Evolutionary conservation across 2,113 vertebrate genomes (phyloP), one percentile per base, ranked within the genome.

Genomic region (Eclectus roratus): DNA sequence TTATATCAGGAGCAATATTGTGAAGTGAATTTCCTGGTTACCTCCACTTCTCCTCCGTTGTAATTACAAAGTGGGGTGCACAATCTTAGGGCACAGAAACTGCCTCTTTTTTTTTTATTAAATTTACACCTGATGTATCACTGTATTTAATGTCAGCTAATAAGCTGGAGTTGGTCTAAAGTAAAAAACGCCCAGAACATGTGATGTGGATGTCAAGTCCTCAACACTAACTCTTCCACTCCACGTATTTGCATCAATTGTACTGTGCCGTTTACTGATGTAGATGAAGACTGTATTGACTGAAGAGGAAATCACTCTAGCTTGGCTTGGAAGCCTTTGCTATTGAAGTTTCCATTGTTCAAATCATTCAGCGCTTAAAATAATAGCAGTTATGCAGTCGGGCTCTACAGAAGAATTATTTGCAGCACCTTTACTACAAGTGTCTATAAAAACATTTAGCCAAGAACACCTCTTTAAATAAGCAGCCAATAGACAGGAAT

Each of bases 321-420:
- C 73, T 94, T 71, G 61, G 69, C 52, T 79, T 84, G 64, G 77
- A 85, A 90, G 21, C 56, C 72, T 88, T 92, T 91, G 44, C 49
- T 92, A 65, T 88, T 84, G 92, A 92, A 86, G n/a, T 93, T 95
- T 90, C 88, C 91, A 85, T 90, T 91, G 61, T 84, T 78, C 56
- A 63, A 78, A 88, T 86, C 47, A 78, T 46, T 44, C 43, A 87
- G 46, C 49, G 56, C 65, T 72, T 97, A 84, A 94, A 90, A 94
- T 78, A 83, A 94, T 68, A 86, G 53, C 76, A 74, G 61, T 81
- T 88, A 56, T 2, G 52, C 49, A 88, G 61, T 52, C 2, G 8
- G n/a, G 74, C 61, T 85, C 35, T 65, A 64, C 39, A 89, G 39
- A 89, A 88, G 39, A 88, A 74, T 37, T 77, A 50, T 61, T 83